Evolutionary conservation across 1,140 invertebrate genomes (phyloP).

Genomic region (Brachionus sp.): DNA sequence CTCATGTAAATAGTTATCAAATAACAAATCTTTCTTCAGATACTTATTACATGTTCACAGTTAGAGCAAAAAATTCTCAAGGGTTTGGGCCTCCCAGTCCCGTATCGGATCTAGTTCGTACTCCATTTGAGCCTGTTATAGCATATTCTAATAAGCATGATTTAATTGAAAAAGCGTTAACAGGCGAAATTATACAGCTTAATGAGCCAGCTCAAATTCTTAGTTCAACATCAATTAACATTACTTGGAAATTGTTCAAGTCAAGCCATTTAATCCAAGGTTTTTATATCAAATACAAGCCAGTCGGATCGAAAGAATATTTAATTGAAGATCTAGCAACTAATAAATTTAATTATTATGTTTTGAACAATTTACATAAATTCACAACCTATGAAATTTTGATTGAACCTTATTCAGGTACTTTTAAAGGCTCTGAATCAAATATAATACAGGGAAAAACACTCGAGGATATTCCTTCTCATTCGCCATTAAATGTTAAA

Average conservation of each 20-base stretch:
- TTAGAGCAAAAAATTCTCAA: background rate
- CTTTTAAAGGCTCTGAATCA: background rate
- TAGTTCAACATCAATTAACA: slow-evolving; percentile 2
- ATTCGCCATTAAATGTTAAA: background rate
- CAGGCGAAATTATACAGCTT: slow-evolving; percentile 16
- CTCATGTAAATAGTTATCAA: background rate
- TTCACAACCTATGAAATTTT: slow-evolving; percentile 42
- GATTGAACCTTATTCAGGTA: slow-evolving; percentile 2
- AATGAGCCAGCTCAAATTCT: background rate
- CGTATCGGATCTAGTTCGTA: background rate
- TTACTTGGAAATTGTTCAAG: slow-evolving; percentile 6
- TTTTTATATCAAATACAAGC: slow-evolving; percentile 18
- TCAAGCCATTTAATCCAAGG: slow-evolving; percentile 10
- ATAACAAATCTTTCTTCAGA: background rate
- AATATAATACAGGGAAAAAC: slow-evolving; percentile 11
- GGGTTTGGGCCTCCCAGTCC: background rate
- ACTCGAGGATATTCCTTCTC: background rate
- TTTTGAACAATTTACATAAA: background rate
- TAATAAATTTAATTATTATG: background rate
- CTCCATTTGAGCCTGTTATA: background rate
- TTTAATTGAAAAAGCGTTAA: slow-evolving; percentile 10
- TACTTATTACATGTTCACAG: slow-evolving; percentile 6
- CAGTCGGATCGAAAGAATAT: background rate
- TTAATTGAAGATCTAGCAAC: background rate
- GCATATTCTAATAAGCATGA: background rate